Evolutionary conservation across 2,113 vertebrate genomes (phyloP).

Genomic region (Chaetodon auriga): DNA sequence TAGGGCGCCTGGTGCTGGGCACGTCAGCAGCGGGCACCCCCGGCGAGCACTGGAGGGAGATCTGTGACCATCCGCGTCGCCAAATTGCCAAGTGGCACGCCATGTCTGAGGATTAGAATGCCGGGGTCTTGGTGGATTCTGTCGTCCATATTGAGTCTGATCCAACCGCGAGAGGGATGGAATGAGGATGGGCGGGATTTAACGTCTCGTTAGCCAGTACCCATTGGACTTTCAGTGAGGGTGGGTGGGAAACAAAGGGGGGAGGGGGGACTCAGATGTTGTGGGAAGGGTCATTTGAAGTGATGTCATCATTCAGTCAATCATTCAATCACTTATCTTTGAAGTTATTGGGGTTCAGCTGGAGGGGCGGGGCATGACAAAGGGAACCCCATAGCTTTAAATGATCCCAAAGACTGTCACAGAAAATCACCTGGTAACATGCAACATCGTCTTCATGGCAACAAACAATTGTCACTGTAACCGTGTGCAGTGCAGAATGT

Average conservation of each 20-base stretch:
- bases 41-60: conserved; percentile 98
- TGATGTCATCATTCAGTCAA: conserved; percentile 73
- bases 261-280: conserved; percentile 32
- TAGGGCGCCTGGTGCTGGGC: conserved; percentile 91
- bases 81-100: conserved; percentile 99
- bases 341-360: conserved; percentile 54
- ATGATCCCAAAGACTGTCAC: conserved; percentile 83
- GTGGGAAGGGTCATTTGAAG: conserved; percentile 54
- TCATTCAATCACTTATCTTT: conserved; percentile 69
- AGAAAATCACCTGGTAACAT: conserved; percentile 68
- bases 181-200: conserved; percentile 37
- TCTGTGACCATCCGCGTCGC: conserved; percentile 96
- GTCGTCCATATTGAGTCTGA: conserved; percentile 18
- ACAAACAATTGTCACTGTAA: conserved; percentile 71
- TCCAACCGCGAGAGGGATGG: conserved; percentile 28
- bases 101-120: conserved; percentile 90
- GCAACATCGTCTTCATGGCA: conserved; percentile 69
- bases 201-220: conserved; percentile 31
- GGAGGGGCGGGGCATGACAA: conserved; percentile 29
- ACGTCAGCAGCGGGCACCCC: conserved; percentile 89
- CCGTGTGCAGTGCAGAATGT: conserved; percentile 80
- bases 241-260: neutral
- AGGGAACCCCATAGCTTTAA: conserved; percentile 61
- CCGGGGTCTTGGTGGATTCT: conserved; percentile 11
- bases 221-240: conserved; percentile 65